Evolutionary conservation across 2,113 vertebrate species (phyloP), one percentile per base, ranked within the genome.

Genomic region (Mus spicilegus): DNA sequence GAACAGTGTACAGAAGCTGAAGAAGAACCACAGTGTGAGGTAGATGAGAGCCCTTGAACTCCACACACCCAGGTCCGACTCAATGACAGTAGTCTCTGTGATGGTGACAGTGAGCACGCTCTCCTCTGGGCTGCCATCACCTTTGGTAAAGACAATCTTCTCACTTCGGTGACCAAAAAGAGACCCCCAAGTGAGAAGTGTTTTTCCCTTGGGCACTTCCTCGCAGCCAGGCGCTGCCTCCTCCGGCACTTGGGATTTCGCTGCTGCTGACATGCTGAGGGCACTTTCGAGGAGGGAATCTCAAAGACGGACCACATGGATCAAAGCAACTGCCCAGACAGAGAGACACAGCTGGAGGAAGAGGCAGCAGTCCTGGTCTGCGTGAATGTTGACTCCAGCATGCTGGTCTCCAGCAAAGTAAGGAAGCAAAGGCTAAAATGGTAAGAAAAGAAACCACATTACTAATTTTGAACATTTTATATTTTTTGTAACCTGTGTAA

Each of bases 1-100:
- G 93, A 99, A 99, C 20, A 99, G 99, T 0, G 99, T 99, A 98
- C 99, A 99, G 98, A 99, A 99, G 98, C 99, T 99, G 98, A 99
- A 99, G 98, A 99, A 99, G 96, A 99, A 99, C 99, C 99, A 99
- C 33, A 99, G 93, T 1, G 97, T 96, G 98, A 99, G 99, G 98
- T 99, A 99, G 93, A 97, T 88, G 77, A 99, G 97, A 0, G 99
- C 99, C 14, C 99, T 98, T 12, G 98, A 98, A 86, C 99, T 99
- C 99, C 99, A 99, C 85, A 99, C 98, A 11, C 99, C 99, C 30
- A 99, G 98, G 97, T 99, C 99, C 0, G 99, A 99, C 98, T 99
- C 99, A 1, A 99, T 99, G 76, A 99, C 98, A 0, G 99, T 99
- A 0, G 99, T 99, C 98, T 99, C 99, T 0, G 99, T 99, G 97